Conservation (phyloP, 2,888 invertebrate genomes). For the Idaea straminata region DNA sequence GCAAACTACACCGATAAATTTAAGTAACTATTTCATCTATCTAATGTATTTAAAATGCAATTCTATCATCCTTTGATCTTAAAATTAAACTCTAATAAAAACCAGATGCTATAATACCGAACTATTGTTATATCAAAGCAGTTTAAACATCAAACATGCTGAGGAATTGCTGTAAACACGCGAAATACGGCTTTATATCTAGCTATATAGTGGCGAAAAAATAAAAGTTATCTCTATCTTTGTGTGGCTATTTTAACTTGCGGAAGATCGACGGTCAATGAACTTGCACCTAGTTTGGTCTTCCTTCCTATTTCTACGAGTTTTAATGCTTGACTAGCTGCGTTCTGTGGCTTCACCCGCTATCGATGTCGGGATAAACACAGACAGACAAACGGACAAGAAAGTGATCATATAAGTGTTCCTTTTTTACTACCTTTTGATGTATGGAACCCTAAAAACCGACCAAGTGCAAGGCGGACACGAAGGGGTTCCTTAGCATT, state of each 20-base stretch:
- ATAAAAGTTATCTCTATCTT: constrained; percentile 26
- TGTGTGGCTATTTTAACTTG: constrained; percentile 52
- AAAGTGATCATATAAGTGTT: too few species aligned
- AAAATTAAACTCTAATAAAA: background rate
- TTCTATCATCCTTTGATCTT: background rate
- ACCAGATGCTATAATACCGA: background rate
- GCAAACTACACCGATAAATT: background rate
- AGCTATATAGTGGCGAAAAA: background rate
- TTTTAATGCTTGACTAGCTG: constrained; percentile 5
- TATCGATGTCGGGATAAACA: too few species aligned
- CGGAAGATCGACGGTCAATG: constrained; percentile 59
- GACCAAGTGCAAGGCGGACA: too few species aligned
- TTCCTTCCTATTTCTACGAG: constrained; percentile 38
- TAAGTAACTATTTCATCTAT: background rate
- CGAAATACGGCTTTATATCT: background rate
- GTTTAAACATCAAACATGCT: background rate
- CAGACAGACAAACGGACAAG: too few species aligned
- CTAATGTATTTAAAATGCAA: background rate
- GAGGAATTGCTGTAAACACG: constrained; percentile 11
- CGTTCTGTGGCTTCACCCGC: background rate
- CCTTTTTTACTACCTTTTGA: too few species aligned
- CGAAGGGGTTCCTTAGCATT: too few species aligned
- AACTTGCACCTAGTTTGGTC: constrained; percentile 41
- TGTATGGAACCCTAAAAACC: too few species aligned
- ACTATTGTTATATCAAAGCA: background rate